A percentile compares a stretch with the other conserved stretches of the same genome.
phyloP scores from a whole-genome alignment of 2,113 vertebrate genomes.

The Megaleporinus macrocephalus region DNA sequence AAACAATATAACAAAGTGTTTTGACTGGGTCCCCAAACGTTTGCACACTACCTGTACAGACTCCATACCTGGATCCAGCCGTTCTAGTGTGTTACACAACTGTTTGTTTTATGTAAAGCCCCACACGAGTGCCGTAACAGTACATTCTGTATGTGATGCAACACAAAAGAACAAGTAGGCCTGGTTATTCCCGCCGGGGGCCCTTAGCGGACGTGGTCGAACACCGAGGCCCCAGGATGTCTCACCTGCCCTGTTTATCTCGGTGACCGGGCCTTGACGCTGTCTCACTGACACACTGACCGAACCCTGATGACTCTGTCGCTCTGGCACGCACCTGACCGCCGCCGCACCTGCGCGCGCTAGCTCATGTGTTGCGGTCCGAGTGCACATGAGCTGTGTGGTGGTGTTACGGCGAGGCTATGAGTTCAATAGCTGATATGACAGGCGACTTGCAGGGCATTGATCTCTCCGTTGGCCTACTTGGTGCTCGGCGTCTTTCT shows the following conservation, averaged over 20 bases:
- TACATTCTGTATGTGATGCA: too few relatives aligned
- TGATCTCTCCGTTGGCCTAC: constrained; percentile 26
- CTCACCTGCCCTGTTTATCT: neutral
- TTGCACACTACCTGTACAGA: too few relatives aligned
- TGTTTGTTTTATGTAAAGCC: too few relatives aligned
- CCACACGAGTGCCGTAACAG: too few relatives aligned
- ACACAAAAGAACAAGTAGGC: too few relatives aligned
- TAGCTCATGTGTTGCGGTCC: neutral
- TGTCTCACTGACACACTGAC: constrained; percentile 58
- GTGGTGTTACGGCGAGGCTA: neutral
- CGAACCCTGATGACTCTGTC: neutral
- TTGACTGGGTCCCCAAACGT: too few relatives aligned
- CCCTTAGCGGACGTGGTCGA: neutral
- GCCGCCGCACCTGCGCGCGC: neutral
- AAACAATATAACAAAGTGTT: too few relatives aligned
- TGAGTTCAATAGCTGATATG: constrained; percentile 17
- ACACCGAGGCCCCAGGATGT: neutral
- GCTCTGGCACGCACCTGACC: neutral
- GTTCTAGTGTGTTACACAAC: too few relatives aligned
- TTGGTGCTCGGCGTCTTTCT: too few relatives aligned
- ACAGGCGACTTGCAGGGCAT: constrained; percentile 15
- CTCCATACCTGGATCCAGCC: too few relatives aligned
- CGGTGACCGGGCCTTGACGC: neutral
- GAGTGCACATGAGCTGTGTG: neutral
- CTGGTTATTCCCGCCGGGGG: too few relatives aligned